Percentiles rank a stretch among this genome's conserved stretches.
Conservation (phyloP, 2,113 vertebrate species). For the Elanus axillaris region DNA sequence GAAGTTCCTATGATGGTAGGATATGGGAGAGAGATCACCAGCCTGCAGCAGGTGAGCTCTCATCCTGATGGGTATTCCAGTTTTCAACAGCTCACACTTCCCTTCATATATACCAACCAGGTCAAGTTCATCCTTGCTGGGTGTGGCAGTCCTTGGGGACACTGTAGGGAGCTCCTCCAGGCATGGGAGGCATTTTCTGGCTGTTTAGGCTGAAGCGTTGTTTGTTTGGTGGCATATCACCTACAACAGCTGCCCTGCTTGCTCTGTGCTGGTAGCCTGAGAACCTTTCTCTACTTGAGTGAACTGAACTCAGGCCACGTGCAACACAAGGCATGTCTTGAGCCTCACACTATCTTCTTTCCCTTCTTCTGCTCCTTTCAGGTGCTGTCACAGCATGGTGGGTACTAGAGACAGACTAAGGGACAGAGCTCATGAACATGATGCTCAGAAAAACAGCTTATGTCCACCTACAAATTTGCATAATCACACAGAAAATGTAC, state of each 20-base stretch:
- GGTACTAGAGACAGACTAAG: neutral
- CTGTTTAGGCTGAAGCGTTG: neutral
- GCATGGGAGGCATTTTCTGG: neutral
- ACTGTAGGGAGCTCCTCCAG: neutral
- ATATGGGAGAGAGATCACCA: neutral
- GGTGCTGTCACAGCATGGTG: neutral
- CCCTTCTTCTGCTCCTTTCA: neutral
- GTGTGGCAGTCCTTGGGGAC: neutral
- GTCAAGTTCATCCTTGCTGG: neutral
- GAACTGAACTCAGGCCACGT: accelerated
- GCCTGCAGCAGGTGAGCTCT: neutral
- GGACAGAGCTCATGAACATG: neutral
- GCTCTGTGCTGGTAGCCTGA: neutral
- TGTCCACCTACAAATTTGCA: neutral
- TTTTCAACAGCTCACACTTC: neutral
- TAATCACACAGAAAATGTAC: neutral
- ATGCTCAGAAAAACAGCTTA: neutral
- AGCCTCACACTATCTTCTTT: neutral
- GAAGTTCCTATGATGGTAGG: neutral
- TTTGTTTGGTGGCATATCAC: neutral
- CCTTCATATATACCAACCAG: too few species aligned
- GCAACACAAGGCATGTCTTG: neutral
- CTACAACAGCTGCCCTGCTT: neutral
- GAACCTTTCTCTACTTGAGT: neutral
- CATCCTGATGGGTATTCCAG: neutral